phyloP scores from a whole-genome alignment of 2,888 invertebrate species.

The Hartigia nigra region DNA sequence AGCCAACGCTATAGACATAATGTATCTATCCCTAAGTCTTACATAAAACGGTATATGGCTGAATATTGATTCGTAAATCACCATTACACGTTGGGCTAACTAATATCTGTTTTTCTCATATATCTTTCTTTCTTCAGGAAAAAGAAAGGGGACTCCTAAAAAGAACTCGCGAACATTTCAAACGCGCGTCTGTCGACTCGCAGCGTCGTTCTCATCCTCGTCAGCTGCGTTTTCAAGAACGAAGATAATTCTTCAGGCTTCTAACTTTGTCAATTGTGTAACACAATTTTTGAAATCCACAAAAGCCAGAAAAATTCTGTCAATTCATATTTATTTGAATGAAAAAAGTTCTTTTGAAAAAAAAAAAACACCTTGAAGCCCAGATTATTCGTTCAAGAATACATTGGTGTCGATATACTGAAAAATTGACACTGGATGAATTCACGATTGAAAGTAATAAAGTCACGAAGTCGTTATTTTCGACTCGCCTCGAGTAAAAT shows the following conservation, averaged over 20 bases:
- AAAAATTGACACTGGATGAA: neutral
- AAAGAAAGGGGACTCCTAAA: constrained; percentile 50
- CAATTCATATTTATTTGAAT: neutral
- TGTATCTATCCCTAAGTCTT: constrained; percentile 47
- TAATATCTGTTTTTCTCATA: constrained; percentile 38
- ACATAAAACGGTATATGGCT: constrained; percentile 48
- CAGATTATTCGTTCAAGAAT: neutral
- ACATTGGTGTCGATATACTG: neutral
- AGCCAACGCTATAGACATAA: constrained; percentile 50
- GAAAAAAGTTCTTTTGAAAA: neutral
- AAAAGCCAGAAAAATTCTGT: neutral
- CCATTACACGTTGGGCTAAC: constrained; percentile 49
- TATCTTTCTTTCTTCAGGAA: neutral
- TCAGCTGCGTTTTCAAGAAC: neutral
- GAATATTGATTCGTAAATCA: constrained; percentile 45
- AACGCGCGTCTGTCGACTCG: neutral
- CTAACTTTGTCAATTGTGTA: neutral
- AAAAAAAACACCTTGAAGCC: neutral
- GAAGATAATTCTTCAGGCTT: too few species aligned
- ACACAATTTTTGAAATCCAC: neutral
- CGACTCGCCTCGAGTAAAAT: neutral
- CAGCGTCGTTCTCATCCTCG: neutral
- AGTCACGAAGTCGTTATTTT: neutral
- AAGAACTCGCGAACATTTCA: constrained; percentile 25
- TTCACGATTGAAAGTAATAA: neutral